Percentiles rank a stretch among this genome's conserved stretches.
Conservation (phyloP, 2,797 vertebrate genomes). For the Siniperca undulata region DNA sequence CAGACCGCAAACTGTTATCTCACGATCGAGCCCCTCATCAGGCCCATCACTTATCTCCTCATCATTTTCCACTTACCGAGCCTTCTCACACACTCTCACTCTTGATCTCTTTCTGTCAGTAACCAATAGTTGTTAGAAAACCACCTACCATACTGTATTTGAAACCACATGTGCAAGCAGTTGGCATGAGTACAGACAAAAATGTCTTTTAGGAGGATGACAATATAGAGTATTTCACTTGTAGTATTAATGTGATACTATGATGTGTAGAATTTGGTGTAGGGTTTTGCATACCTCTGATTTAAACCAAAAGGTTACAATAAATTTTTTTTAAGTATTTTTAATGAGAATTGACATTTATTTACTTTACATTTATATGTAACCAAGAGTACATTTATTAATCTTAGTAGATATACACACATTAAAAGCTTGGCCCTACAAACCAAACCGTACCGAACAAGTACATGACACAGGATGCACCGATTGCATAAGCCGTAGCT, state of each 20-base stretch:
- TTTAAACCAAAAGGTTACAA: neutral
- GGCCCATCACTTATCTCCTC: constrained; percentile 68
- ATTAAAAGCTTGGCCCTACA: neutral
- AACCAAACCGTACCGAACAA: neutral
- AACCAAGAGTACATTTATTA: neutral
- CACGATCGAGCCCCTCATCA: constrained; percentile 56
- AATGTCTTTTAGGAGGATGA: neutral
- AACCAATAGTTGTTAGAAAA: constrained; percentile 56
- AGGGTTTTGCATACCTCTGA: neutral
- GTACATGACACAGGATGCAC: neutral
- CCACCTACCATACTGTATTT: constrained; percentile 27
- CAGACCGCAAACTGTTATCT: constrained; percentile 67
- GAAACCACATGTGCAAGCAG: constrained; percentile 29
- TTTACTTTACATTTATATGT: neutral
- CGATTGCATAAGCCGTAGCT: neutral
- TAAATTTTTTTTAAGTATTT: too few species aligned
- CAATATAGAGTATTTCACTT: neutral
- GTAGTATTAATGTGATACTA: neutral
- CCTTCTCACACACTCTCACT: constrained; percentile 47
- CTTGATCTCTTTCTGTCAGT: constrained; percentile 35
- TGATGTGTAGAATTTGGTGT: neutral
- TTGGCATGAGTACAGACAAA: constrained; percentile 14
- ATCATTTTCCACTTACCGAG: constrained; percentile 76
- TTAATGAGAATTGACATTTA: too few species aligned
- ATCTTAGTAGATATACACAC: neutral